phyloP scores from a whole-genome alignment of 2,113 vertebrate species.

The Lepisosteus oculatus region DNA sequence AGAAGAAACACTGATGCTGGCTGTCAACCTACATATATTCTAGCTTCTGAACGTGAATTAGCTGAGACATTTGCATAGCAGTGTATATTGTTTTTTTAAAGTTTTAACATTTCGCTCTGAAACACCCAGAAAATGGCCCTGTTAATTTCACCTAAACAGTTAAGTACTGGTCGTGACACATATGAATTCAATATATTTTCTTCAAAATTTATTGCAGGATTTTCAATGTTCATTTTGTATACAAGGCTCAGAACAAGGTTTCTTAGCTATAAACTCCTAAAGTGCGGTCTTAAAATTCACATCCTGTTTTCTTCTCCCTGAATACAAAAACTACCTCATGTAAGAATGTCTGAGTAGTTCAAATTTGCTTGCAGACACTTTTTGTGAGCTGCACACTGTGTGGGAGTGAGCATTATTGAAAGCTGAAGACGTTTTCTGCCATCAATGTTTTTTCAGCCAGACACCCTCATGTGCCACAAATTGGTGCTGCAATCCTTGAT shows the following conservation, averaged over 20 bases:
- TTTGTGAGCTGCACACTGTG: slow-evolving; percentile 19
- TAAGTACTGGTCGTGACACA: slow-evolving; percentile 23
- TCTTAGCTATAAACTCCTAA: slow-evolving; percentile 44
- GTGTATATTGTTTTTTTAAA: no score
- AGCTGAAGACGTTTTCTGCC: slow-evolving; percentile 13
- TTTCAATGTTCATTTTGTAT: slow-evolving; percentile 51
- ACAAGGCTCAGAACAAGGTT: slow-evolving; percentile 54
- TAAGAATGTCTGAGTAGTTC: slow-evolving; percentile 23
- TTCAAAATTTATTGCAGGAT: slow-evolving; percentile 39
- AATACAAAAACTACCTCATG: slow-evolving; percentile 40
- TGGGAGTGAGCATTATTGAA: slow-evolving; percentile 28
- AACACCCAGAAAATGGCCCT: no score
- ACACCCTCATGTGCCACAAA: slow-evolving; percentile 23
- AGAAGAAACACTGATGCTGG: no score
- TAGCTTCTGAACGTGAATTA: no score
- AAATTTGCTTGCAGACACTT: slow-evolving; percentile 28
- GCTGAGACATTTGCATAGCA: no score
- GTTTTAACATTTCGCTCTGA: no score
- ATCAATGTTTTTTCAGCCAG: slow-evolving; percentile 20
- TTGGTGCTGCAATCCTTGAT: slow-evolving; percentile 19
- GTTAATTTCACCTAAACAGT: no score
- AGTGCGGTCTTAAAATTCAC: slow-evolving; percentile 51
- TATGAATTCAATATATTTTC: slow-evolving; percentile 48
- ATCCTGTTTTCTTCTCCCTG: slow-evolving; percentile 53
- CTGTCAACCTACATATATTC: no score